Percentiles rank a stretch among this genome's conserved stretches.
Conservation (phyloP, 2,797 vertebrate genomes). For the Cirrhinus mrigala region DNA sequence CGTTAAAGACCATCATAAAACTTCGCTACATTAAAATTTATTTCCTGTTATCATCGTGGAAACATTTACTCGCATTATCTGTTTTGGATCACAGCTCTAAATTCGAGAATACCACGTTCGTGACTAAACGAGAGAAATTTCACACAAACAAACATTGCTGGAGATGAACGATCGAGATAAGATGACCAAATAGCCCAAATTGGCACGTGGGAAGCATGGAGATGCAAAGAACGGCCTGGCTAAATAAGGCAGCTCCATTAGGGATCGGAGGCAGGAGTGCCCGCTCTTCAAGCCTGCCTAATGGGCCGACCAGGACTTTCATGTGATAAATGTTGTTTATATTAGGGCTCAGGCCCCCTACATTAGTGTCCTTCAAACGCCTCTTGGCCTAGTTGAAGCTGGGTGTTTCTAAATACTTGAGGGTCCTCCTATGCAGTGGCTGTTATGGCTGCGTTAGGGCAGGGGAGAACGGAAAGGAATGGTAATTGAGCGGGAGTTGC, state of each 20-base stretch:
- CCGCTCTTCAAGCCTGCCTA: conserved; percentile 70
- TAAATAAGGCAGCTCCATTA: conserved; percentile 69
- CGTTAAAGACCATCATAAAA: conserved; percentile 33
- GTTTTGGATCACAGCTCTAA: conserved; percentile 28
- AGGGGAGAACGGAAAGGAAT: conserved; percentile 59
- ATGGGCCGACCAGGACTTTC: conserved; percentile 74
- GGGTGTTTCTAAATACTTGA: conserved; percentile 76
- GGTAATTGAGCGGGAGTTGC: conserved; percentile 68
- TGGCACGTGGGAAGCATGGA: conserved; percentile 50
- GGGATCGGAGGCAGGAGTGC: conserved; percentile 67
- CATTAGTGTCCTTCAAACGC: conserved; percentile 82
- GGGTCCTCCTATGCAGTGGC: conserved; percentile 73
- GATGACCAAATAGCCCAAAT: conserved; percentile 46
- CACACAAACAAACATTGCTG: conserved; percentile 31
- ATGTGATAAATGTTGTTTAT: conserved; percentile 83
- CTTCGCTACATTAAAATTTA: background rate
- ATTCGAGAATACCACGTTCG: conserved; percentile 22
- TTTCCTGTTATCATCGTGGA: conserved; percentile 19
- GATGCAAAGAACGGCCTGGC: conserved; percentile 43
- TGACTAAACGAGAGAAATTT: conserved; percentile 38
- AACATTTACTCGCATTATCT: conserved; percentile 26
- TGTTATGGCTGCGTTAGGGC: conserved; percentile 71
- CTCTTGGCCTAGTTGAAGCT: conserved; percentile 69
- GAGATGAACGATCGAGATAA: conserved; percentile 53
- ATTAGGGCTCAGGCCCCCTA: conserved; percentile 74